phyloP scores from a whole-genome alignment of 1,140 invertebrate genomes.

The Drosophila orosa region DNA sequence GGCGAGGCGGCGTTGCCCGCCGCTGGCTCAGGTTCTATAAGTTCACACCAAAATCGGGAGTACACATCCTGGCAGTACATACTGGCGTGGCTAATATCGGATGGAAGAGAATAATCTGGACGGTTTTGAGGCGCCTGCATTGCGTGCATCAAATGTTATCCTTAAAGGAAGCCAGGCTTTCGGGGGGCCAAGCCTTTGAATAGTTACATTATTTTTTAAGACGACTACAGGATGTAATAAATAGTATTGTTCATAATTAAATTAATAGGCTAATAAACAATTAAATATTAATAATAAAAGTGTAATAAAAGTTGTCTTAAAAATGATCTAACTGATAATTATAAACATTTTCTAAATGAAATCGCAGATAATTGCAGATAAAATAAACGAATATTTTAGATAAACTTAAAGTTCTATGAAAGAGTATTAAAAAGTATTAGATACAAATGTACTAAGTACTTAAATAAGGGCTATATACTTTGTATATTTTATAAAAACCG shows the following conservation, averaged over 20 bases:
- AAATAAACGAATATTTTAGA: neutral
- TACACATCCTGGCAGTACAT: slow-evolving; percentile 21
- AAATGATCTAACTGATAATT: neutral
- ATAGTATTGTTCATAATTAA: neutral
- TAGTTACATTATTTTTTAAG: neutral
- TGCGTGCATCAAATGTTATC: neutral
- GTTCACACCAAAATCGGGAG: slow-evolving; percentile 32
- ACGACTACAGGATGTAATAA: neutral
- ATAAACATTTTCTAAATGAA: neutral
- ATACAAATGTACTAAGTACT: neutral
- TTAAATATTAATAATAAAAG: neutral
- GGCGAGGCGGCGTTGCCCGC: slow-evolving; percentile 18
- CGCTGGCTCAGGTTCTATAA: slow-evolving; percentile 36
- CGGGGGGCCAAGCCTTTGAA: neutral
- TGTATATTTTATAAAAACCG: neutral
- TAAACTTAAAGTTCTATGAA: neutral
- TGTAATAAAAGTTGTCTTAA: neutral
- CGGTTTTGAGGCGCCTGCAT: neutral
- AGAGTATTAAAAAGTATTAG: neutral
- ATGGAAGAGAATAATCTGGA: slow-evolving; percentile 4
- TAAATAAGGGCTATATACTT: neutral
- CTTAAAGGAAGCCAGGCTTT: neutral
- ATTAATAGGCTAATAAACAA: neutral
- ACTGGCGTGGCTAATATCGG: slow-evolving; percentile 1
- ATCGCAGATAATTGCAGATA: neutral